Base-by-base conservation (phyloP, 2,113 vertebrate genomes). In the Bubo bubo region DNA sequence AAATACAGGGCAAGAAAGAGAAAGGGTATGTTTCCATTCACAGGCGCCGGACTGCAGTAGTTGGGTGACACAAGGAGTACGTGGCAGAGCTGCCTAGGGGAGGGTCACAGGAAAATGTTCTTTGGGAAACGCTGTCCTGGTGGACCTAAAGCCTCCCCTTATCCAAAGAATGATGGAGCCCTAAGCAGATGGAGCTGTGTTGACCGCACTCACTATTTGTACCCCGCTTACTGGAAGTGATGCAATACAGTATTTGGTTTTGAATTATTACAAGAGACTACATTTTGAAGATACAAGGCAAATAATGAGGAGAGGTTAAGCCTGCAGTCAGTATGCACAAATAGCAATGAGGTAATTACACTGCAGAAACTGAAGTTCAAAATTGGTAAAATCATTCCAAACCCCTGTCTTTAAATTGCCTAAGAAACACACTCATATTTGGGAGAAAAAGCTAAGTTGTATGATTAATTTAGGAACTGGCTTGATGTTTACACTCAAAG, bases 21-120 rank as follows among this genome's bases (percentile, higher is more conserved):
- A 43, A 91, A 67, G 68, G 8, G 24, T 11, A 24, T 0, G 6
- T 27, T 68, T 59, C 70, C 58, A 13, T 34, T 64, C 28, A 19
- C 20, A 58, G 35, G 5, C 15, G 4, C 22, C 2, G 13, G 13
- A 5, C 26, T 5, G 11, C 11, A 2, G 13, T 2, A 28, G 52
- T 1, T n/a, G 32, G 16, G 75, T 56, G 72, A 79, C 58, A 35
- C 10, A 43, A 47, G n/a, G 21, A 77, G 10, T 1, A 34, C 1
- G 1, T 2, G 10, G 43, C 59, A 88, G 45, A 80, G 53, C 53
- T 47, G 53, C 59, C 43, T 9, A 12, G 30, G 13, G 74, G 47
- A 79, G 41, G n/a, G 4, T 16, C 23, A n/a, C 20, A 68, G 30
- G n/a, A 77, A 26, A 59, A n/a, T 0, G 14, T 5, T 56, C 45